A percentile compares a stretch with the other conserved stretches of the same genome.
phyloP scores from a whole-genome alignment of 2,888 invertebrate species.

The Parnassius glacialis region DNA sequence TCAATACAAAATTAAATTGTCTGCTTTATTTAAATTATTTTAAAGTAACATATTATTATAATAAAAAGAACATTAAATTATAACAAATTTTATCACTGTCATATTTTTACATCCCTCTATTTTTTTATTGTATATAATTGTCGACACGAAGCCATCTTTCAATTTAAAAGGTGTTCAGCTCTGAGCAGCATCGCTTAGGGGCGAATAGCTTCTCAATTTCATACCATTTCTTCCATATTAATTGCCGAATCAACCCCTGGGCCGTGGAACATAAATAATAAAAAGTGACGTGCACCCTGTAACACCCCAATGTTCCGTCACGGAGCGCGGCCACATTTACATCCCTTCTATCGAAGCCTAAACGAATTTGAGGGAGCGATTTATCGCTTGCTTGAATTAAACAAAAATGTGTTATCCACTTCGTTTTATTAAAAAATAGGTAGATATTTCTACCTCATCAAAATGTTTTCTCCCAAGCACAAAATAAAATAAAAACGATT shows the following conservation, averaged over 20 bases:
- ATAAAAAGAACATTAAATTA: not conserved
- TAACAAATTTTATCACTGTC: not conserved
- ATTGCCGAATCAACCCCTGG: constrained; percentile 37
- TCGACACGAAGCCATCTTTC: not conserved
- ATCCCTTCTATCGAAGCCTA: constrained; percentile 51
- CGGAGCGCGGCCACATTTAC: constrained; percentile 44
- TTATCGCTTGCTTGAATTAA: constrained; percentile 57
- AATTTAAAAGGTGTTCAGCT: constrained; percentile 17
- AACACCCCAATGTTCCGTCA: constrained; percentile 12
- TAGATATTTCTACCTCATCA: too few species aligned
- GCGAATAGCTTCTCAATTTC: constrained; percentile 20
- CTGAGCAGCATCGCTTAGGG: constrained; percentile 8
- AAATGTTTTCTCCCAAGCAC: too few species aligned
- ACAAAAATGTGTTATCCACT: constrained; percentile 26
- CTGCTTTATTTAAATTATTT: too few species aligned
- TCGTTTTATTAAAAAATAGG: too few species aligned
- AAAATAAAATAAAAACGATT: too few species aligned
- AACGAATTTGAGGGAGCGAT: constrained; percentile 58
- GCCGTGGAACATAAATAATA: constrained; percentile 39
- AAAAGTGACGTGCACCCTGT: constrained; percentile 26
- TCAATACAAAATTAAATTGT: too few species aligned
- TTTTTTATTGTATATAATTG: constrained; percentile 5
- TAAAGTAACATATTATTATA: too few species aligned
- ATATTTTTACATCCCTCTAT: not conserved
- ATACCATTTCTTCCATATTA: constrained; percentile 30